Evolutionary conservation across 37 sponge, comb jelly and placozoan genomes (phyloP).

Genomic region (Cliona cf. orientalis): DNA sequence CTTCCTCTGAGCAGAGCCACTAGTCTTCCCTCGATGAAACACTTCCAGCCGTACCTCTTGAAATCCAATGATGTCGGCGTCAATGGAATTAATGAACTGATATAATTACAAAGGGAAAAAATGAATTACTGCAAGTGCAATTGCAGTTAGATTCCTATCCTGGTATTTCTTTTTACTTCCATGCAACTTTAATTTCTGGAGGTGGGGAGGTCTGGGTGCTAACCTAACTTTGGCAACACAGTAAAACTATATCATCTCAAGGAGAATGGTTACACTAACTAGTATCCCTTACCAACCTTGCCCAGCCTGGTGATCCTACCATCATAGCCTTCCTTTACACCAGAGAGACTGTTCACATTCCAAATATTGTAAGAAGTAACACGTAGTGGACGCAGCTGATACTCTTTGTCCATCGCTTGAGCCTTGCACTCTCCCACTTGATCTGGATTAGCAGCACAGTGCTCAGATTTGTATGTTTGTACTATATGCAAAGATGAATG

Average conservation of each 20-base stretch:
- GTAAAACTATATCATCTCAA: too few relatives aligned
- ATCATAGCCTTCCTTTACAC: constrained; percentile 4
- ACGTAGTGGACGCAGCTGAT: too few relatives aligned
- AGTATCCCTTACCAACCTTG: constrained; percentile 56
- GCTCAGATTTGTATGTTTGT: too few relatives aligned
- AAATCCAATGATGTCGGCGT: constrained; percentile 69
- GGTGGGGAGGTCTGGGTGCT: too few relatives aligned
- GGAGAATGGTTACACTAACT: too few relatives aligned
- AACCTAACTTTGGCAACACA: too few relatives aligned
- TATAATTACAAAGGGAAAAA: neutral
- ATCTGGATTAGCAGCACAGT: too few relatives aligned
- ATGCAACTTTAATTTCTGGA: too few relatives aligned
- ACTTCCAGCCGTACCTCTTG: constrained; percentile 83
- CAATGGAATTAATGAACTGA: constrained; percentile 16
- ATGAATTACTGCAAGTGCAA: neutral
- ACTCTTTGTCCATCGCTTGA: too few relatives aligned
- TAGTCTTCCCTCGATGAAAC: neutral
- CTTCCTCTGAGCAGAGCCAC: neutral
- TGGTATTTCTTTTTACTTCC: too few relatives aligned
- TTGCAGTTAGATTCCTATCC: neutral
- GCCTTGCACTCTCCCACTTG: too few relatives aligned
- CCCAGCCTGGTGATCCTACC: constrained; percentile 44
- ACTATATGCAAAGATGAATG: too few relatives aligned
- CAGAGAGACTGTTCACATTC: constrained; percentile 53
- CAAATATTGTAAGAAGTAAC: constrained; percentile 76